Evolutionary conservation across 2,888 invertebrate species (phyloP).

Genomic region (Schrankia costaestrigalis): DNA sequence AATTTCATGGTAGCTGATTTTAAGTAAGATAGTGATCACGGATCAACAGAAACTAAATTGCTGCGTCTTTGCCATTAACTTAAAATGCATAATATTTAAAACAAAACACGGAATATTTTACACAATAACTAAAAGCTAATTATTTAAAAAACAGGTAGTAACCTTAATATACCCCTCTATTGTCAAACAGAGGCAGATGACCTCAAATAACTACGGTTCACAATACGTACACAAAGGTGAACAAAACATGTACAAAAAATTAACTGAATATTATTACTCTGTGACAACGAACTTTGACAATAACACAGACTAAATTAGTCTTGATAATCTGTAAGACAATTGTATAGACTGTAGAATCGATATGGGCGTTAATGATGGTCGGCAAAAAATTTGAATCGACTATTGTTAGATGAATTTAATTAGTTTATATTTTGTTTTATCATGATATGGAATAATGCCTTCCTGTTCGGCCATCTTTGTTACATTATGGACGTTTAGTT

Average conservation of each 20-base stretch:
- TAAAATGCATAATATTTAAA: too few relatives aligned
- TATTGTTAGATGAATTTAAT: constrained; percentile 23
- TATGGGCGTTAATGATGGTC: constrained; percentile 18
- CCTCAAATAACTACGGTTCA: constrained; percentile 19
- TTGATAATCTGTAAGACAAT: constrained; percentile 29
- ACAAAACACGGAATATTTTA: too few relatives aligned
- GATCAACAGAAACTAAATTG: too few relatives aligned
- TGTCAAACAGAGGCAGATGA: constrained; percentile 27
- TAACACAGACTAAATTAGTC: constrained; percentile 10
- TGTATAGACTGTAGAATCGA: constrained; percentile 17
- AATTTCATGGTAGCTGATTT: too few relatives aligned
- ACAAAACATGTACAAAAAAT: constrained; percentile 36
- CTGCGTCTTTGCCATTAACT: too few relatives aligned
- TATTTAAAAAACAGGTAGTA: neutral
- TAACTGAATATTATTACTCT: constrained; percentile 27
- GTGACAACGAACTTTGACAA: constrained; percentile 26
- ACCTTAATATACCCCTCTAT: constrained; percentile 2
- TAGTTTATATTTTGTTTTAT: constrained; percentile 1
- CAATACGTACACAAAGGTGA: constrained; percentile 35
- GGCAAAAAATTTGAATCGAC: constrained; percentile 17
- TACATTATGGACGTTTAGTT: too few relatives aligned
- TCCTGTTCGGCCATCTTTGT: too few relatives aligned
- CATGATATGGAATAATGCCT: neutral
- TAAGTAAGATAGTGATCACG: too few relatives aligned
- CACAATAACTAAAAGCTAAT: neutral